Percentiles rank a stretch among this genome's conserved stretches.
Conservation (phyloP, 2,797 vertebrate genomes). For the Ctenopoma multispine region DNA sequence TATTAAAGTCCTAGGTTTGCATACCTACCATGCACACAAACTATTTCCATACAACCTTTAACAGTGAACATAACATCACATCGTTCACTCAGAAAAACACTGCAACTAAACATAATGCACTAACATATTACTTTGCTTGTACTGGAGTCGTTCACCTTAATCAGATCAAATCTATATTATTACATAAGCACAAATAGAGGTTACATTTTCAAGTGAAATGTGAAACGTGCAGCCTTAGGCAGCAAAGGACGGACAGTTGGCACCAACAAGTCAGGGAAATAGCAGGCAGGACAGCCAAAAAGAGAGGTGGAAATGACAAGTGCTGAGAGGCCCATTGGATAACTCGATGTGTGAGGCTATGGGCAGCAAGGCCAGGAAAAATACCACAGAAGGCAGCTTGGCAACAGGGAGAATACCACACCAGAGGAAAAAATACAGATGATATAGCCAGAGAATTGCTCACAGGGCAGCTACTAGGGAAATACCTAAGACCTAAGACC, state of each 20-base stretch:
- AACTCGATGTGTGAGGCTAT: constrained; percentile 47
- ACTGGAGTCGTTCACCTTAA: too few species aligned
- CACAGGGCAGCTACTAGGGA: neutral
- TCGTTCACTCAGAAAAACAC: neutral
- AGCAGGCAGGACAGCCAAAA: constrained; percentile 26
- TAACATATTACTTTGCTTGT: neutral
- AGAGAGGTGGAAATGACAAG: constrained; percentile 36
- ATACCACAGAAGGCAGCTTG: constrained; percentile 36
- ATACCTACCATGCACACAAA: neutral
- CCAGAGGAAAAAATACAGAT: neutral
- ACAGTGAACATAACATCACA: neutral
- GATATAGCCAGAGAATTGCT: neutral
- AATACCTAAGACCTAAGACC: neutral
- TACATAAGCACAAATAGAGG: too few species aligned
- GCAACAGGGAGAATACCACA: constrained; percentile 26
- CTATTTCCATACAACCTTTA: neutral
- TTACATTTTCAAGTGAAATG: constrained; percentile 19
- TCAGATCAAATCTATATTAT: too few species aligned
- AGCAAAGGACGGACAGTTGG: neutral
- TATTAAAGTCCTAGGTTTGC: neutral
- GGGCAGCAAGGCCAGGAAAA: constrained; percentile 18
- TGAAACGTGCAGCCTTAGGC: constrained; percentile 17
- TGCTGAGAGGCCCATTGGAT: constrained; percentile 46
- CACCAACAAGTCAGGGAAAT: constrained; percentile 29
- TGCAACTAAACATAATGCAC: too few species aligned